Conservation (phyloP, 2,797 vertebrate species). For the Ptychobarbus kaznakovi region DNA sequence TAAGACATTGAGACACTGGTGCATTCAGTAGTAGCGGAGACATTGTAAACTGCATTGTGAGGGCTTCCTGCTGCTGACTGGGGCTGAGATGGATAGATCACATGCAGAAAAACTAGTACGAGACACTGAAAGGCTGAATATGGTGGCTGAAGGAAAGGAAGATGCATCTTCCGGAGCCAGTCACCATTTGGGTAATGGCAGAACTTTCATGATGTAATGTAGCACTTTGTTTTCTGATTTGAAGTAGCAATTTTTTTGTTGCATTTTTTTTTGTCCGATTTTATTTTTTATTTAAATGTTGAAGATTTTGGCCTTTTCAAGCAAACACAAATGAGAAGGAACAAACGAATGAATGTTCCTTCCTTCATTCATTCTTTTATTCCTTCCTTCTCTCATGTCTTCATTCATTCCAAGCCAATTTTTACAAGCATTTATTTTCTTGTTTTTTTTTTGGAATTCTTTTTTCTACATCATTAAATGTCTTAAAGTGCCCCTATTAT, state of each 20-base stretch:
- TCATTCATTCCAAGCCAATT: background rate
- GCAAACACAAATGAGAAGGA: background rate
- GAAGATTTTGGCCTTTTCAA: background rate
- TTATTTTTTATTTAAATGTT: too few relatives aligned
- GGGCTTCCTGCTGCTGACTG: background rate
- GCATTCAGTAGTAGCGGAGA: slow-evolving; percentile 4
- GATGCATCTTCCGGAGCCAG: background rate
- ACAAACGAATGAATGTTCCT: background rate
- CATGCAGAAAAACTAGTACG: background rate
- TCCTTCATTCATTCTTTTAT: background rate
- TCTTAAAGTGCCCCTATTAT: too few relatives aligned
- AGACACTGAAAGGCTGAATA: background rate
- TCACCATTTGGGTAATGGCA: background rate
- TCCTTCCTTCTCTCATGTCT: background rate
- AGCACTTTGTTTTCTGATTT: background rate
- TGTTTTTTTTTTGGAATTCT: too few relatives aligned
- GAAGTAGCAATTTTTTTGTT: background rate
- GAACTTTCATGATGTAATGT: background rate
- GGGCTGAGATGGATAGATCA: background rate
- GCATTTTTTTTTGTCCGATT: background rate
- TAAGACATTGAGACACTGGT: background rate
- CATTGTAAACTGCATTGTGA: background rate
- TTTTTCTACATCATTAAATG: too few relatives aligned
- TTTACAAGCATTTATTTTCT: background rate
- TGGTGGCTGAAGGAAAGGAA: background rate